These are phyloP conservation scores for Hycleus phaleratus DNA, from an alignment of 1,140 invertebrate species.

Conservation along the genomic window DNA sequence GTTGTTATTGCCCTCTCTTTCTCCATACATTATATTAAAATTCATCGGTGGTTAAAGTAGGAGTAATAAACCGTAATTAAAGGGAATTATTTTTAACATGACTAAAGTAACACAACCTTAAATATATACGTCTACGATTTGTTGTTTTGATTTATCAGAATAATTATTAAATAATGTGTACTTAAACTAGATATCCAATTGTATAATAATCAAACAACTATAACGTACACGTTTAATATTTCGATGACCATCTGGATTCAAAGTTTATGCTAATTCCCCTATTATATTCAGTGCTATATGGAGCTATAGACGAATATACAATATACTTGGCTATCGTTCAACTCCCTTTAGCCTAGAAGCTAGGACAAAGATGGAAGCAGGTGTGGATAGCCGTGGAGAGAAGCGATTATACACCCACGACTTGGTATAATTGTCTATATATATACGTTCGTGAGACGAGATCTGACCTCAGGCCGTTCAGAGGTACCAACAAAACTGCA, in stretches of 20 bases:
- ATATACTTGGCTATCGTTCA: background rate
- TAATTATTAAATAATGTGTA: constrained; percentile 42
- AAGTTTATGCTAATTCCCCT: constrained; percentile 41
- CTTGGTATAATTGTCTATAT: constrained; percentile 27
- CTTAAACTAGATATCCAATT: constrained; percentile 31
- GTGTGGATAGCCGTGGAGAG: constrained; percentile 18
- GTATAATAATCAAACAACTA: background rate
- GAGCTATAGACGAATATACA: constrained; percentile 9
- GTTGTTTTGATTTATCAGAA: constrained; percentile 42
- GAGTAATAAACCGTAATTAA: constrained; percentile 41
- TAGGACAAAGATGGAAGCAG: constrained; percentile 13
- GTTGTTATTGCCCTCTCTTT: background rate
- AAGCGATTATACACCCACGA: constrained; percentile 37
- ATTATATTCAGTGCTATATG: constrained; percentile 42
- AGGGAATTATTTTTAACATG: constrained; percentile 40
- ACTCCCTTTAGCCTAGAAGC: background rate
- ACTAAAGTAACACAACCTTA: constrained; percentile 28
- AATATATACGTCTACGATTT: constrained; percentile 34
- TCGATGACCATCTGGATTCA: constrained; percentile 17
- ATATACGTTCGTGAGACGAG: constrained; percentile 32
- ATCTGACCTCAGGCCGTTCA: constrained; percentile 31
- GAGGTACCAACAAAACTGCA: constrained; percentile 29
- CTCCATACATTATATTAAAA: constrained; percentile 13
- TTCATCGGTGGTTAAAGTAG: constrained; percentile 22
- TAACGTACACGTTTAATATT: background rate